Base-by-base conservation (phyloP, 1,140 invertebrate species). In the Elymnias hypermnestra region DNA sequence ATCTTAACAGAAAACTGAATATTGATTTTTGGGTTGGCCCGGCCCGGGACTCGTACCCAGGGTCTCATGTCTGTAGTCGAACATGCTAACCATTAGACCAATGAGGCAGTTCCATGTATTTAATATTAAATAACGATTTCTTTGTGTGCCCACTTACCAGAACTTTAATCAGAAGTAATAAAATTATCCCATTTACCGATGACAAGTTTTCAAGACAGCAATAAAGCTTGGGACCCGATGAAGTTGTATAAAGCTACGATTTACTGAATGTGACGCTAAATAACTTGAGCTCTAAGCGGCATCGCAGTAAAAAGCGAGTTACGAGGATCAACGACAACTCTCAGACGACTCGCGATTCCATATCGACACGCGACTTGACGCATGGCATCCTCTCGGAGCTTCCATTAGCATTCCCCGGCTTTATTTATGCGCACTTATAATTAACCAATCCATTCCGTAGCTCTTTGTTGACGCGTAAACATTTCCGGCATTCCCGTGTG, bases 321-420 rank as follows among this genome's bases (percentile, higher is more conserved):
- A 33, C 39, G 51, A 64, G 61, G 63, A 77, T 71, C 64, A 70
- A 68, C 46, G 28, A 48, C 37, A 41, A 44, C 46, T 43, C 53
- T 48, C 35, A 37, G 14, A 33, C 36, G 45, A 61, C 53, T 44
- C 48, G 50, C 46, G 59, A 67, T 63, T 54, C 56, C 45, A 55
- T 65, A 62, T 70, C 69, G 53, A 68, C 72, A 79, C 70, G 72
- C 72, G 48, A 75, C 52, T 65, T 71, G 68, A 72, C 69, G 59
- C 53, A 63, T 58, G 48, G 61, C 60, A 44, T 48, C 54, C 50
- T 53, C 49, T 68, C 60, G 62, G 67, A 63, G 44, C 59, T 39
- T 58, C 57, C 61, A 70, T 74, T 65, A 67, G 60, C 65, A 69
- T 69, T 60, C 58, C 37, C 58, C 42, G 39, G 40, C 46, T 48